Evolutionary conservation across 2,888 invertebrate species (phyloP), one percentile per base, ranked within the genome.

Genomic region (Pilophorus perplexus): DNA sequence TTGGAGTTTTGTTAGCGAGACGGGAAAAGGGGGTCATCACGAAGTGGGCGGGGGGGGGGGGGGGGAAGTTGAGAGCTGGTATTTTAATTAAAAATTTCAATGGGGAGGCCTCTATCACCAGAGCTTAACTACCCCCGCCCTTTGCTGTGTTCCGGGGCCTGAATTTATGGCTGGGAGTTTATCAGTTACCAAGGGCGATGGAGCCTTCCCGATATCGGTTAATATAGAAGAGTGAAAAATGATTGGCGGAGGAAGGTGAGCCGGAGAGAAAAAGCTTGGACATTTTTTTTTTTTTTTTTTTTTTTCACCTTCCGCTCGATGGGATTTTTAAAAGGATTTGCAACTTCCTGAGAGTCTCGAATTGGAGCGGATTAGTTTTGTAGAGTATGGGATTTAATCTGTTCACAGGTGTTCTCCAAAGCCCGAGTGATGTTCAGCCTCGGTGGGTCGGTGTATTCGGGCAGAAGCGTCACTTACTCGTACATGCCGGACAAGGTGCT

Each of bases 361-460:
- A n/a, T n/a, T n/a, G n/a, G n/a, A n/a, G n/a, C n/a, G n/a, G n/a
- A n/a, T n/a, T n/a, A n/a, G n/a, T n/a, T n/a, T n/a, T n/a, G n/a
- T n/a, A n/a, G n/a, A n/a, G n/a, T n/a, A n/a, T n/a, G n/a, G n/a
- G n/a, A n/a, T n/a, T n/a, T n/a, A n/a, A n/a, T n/a, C 23, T 46
- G 46, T 46, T 75, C 75, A 38, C 77, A 86, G 80, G 85, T 87
- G 68, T 87, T 87, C 76, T 80, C 81, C n/a, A 82, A 80, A 71
- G 87, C 86, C 14, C 80, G 82, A 72, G 77, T 86, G 37, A 83
- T 82, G 78, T 86, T 86, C 79, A 83, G 83, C 74, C 76, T 83
- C 20, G 83, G 83, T 8, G 84, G 84, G 2, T 75, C 78, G 68
- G 80, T 78, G 73, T 85, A 79, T 78, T 79, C 79, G 71, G 80